These are phyloP conservation scores for Ophthalmolycus amberensis DNA, from an alignment of 2,113 vertebrate genomes.

Conservation along the genomic window DNA sequence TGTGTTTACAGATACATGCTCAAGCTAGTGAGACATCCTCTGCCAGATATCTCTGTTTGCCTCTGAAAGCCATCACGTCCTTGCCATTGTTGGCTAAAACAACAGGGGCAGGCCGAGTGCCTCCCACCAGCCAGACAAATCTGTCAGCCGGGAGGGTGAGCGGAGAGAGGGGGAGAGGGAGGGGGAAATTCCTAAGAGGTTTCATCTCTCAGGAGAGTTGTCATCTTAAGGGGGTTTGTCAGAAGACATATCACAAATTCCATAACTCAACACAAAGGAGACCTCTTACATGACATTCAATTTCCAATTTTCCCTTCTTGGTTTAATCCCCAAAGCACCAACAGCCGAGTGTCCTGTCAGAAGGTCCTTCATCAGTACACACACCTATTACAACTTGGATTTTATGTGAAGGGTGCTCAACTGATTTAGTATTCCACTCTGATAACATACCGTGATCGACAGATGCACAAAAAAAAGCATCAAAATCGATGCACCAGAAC, in stretches of 20 bases:
- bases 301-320: slow-evolving; percentile 8
- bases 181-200: slow-evolving; percentile 34
- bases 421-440: neutral
- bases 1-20: slow-evolving; percentile 47
- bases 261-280: slow-evolving; percentile 24
- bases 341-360: slow-evolving; percentile 13
- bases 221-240: slow-evolving; percentile 39
- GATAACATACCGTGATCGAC: neutral
- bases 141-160: slow-evolving; percentile 55
- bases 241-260: slow-evolving; percentile 30
- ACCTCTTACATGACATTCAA: slow-evolving; percentile 2
- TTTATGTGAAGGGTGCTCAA: neutral
- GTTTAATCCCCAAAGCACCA: slow-evolving; percentile 2
- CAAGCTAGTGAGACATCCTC: slow-evolving; percentile 67
- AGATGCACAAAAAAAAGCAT: neutral
- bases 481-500: neutral
- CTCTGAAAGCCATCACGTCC: slow-evolving; percentile 80
- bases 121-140: slow-evolving; percentile 66
- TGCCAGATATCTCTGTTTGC: slow-evolving; percentile 77
- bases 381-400: neutral
- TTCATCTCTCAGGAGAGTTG: slow-evolving; percentile 45
- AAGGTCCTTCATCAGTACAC: neutral
- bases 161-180: neutral
- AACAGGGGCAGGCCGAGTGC: slow-evolving; percentile 68
- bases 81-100: slow-evolving; percentile 82